Percentiles rank a stretch among this genome's conserved stretches.
Conservation (phyloP, 1,140 invertebrate species). For the Ips nitidus region DNA sequence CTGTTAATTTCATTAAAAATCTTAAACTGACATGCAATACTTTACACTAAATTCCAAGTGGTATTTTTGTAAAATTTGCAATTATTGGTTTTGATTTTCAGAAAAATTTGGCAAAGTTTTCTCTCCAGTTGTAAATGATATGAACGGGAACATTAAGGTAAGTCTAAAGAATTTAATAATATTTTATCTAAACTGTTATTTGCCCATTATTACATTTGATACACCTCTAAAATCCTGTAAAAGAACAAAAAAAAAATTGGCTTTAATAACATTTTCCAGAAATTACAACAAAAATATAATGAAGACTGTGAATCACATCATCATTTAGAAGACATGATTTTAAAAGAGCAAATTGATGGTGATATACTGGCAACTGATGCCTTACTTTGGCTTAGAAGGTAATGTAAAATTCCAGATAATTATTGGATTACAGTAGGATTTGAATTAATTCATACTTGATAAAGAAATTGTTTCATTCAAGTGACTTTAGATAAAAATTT, state of each 20-base stretch:
- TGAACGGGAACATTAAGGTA: conserved; percentile 74
- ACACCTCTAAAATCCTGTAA: too few relatives aligned
- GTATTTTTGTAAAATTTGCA: too few relatives aligned
- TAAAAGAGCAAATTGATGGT: conserved; percentile 57
- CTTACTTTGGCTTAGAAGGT: conserved; percentile 71
- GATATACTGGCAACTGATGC: conserved; percentile 60
- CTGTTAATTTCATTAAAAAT: too few relatives aligned
- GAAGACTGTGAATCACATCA: conserved; percentile 56
- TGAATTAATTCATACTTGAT: too few relatives aligned
- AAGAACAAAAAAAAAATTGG: too few relatives aligned
- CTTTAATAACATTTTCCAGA: conserved; percentile 53
- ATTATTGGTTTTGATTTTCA: conserved; percentile 50
- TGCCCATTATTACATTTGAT: neutral
- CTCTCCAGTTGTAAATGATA: conserved; percentile 69
- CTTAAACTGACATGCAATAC: too few relatives aligned
- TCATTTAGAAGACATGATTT: conserved; percentile 67
- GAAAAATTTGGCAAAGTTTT: conserved; percentile 73
- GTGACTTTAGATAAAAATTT: too few relatives aligned
- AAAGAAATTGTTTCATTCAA: too few relatives aligned
- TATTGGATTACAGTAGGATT: too few relatives aligned
- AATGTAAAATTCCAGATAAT: conserved; percentile 11
- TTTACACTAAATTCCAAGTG: too few relatives aligned
- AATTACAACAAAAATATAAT: conserved; percentile 62
- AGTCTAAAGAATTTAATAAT: conserved; percentile 34
- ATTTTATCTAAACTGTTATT: conserved; percentile 2